These are phyloP conservation scores for Belonocnema kinseyi DNA, from an alignment of 1,140 invertebrate species.

Conservation along the genomic window DNA sequence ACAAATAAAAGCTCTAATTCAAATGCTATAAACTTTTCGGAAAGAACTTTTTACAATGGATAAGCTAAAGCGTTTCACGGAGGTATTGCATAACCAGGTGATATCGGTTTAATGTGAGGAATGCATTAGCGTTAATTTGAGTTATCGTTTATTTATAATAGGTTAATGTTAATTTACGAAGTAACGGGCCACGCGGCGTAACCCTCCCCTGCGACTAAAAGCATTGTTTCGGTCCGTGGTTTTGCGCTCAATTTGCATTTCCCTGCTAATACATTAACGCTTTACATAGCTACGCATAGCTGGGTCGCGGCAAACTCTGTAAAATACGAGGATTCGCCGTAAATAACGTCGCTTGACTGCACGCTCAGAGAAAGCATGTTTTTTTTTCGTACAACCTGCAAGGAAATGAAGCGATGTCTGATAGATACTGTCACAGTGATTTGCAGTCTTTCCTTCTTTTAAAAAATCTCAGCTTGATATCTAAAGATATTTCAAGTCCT, in stretches of 20 bases:
- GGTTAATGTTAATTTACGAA: constrained; percentile 69
- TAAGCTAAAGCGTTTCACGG: not conserved
- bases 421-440: constrained; percentile 26
- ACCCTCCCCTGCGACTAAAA: constrained; percentile 56
- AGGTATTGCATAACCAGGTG: constrained; percentile 33
- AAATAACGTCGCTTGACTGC: constrained; percentile 22
- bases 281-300: constrained; percentile 60
- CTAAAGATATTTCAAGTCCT: constrained; percentile 1
- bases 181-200: constrained; percentile 48
- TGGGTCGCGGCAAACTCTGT: constrained; percentile 60
- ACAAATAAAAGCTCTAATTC: too few species aligned
- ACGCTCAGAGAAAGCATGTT: not conserved
- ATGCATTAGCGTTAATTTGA: constrained; percentile 68
- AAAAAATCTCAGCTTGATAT: not conserved
- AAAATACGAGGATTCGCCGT: constrained; percentile 60
- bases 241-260: constrained; percentile 69
- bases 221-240: constrained; percentile 67
- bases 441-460: constrained; percentile 42
- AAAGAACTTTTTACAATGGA: not conserved
- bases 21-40: too few species aligned
- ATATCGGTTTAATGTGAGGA: constrained; percentile 59
- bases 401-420: constrained; percentile 10
- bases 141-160: constrained; percentile 67
- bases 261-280: constrained; percentile 67
- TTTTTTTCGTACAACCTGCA: not conserved